Evolutionary conservation across 2,797 vertebrate genomes (phyloP), one percentile per base, ranked within the genome.

Genomic region (Betta splendens): DNA sequence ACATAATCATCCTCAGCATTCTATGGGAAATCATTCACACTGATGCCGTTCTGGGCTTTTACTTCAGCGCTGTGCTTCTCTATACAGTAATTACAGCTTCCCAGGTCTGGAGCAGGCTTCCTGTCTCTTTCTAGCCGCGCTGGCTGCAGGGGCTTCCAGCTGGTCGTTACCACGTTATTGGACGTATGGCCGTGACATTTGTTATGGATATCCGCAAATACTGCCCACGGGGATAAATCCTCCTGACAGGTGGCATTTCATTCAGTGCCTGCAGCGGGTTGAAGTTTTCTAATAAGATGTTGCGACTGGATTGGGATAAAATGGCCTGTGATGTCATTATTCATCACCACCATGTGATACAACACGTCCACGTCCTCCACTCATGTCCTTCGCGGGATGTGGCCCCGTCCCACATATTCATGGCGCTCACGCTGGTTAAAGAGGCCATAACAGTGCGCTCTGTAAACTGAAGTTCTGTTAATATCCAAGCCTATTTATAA

Each of bases 401-500:
- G 57, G 35, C 53, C 33, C 53, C 81, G 79, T 25, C 69, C 67
- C 64, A 75, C 29, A 82, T 80, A 66, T 69, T 29, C 32, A 71
- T 60, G 59, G 40, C 51, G 48, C 58, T 52, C 13, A 26, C 31
- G 51, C 69, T 83, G 40, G 74, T 65, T 69, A 82, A 83, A 64
- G 47, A 75, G 72, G 75, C 33, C 74, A 68, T 33, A 63, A 72
- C 53, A 64, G 72, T 49, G 60, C 52, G 54, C 60, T 69, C 66
- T 20, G 61, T 43, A 78, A 84, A 77, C 69, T 69, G 40, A 60
- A 43, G 55, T 67, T 72, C 59, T 78, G 73, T 72, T 66, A 80
- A 81, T 79, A 79, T 25, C 15, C 15, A 59, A 31, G 55, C 23
- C 59, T 80, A 81, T 85, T 86, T 72, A 67, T 78, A 87, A 52